Percentiles rank a stretch among this genome's conserved stretches.
These are phyloP conservation scores for Gymnobelideus leadbeateri DNA, from an alignment of 2,113 vertebrate genomes.

Conservation along the genomic window DNA sequence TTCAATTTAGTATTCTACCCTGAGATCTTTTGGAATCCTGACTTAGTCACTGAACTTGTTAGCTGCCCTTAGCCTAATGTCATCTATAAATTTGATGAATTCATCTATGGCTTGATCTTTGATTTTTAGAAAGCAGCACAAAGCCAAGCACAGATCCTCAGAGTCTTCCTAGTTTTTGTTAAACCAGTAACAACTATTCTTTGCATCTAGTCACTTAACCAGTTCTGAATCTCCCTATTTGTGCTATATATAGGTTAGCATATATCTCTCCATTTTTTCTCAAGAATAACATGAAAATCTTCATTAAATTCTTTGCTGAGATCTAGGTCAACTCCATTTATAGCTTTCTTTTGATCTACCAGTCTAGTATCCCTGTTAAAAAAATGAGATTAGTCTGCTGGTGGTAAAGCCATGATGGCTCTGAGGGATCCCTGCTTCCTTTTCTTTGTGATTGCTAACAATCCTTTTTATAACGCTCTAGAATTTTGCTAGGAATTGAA, in stretches of 20 bases:
- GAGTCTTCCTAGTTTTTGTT: neutral
- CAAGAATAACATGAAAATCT: neutral
- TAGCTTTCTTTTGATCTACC: neutral
- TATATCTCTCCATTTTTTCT: neutral
- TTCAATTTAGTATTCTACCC: neutral
- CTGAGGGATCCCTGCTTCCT: neutral
- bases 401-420: neutral
- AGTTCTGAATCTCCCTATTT: neutral
- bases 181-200: neutral
- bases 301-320: neutral
- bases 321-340: neutral
- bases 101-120: neutral
- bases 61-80: neutral
- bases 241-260: neutral
- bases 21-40: neutral
- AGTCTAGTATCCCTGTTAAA: neutral
- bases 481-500: neutral
- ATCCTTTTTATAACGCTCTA: neutral
- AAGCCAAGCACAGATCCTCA: neutral
- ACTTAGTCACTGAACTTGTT: neutral
- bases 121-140: neutral
- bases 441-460: neutral
- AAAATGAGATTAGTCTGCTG: neutral
- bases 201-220: neutral
- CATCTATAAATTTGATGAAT: neutral